A percentile compares a stretch with the other conserved stretches of the same genome.
Evolutionary conservation across 2,113 vertebrate species (phyloP).

Genomic region (Sander vitreus): DNA sequence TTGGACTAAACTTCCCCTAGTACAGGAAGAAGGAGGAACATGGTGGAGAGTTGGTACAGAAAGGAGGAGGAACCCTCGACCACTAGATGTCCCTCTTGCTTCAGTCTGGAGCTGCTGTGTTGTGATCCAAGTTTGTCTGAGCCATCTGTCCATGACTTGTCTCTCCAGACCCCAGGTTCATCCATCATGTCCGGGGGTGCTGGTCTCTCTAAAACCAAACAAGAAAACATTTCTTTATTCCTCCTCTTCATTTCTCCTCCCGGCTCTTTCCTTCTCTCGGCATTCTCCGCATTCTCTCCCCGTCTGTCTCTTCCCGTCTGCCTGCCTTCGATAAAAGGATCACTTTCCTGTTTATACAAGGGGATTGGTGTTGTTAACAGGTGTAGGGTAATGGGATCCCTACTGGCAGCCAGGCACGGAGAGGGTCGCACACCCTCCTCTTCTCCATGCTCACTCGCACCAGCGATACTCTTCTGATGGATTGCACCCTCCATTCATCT

Average conservation of each 20-base stretch:
- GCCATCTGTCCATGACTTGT: constrained; percentile 76
- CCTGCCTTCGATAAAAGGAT: constrained; percentile 76
- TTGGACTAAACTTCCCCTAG: neutral
- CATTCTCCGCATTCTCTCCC: constrained; percentile 45
- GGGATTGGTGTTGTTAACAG: constrained; percentile 87
- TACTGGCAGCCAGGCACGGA: constrained; percentile 76
- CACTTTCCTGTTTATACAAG: constrained; percentile 87
- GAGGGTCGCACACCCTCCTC: constrained; percentile 69
- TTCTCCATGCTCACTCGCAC: constrained; percentile 63
- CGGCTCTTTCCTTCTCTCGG: too few relatives aligned
- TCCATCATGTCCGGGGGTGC: constrained; percentile 83
- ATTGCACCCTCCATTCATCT: constrained; percentile 90
- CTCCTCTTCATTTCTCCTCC: constrained; percentile 47
- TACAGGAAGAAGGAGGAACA: neutral
- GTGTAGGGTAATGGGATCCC: constrained; percentile 87
- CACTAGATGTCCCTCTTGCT: constrained; percentile 90
- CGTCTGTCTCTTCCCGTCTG: constrained; percentile 49
- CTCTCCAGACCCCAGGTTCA: constrained; percentile 77
- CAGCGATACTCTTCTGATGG: constrained; percentile 82
- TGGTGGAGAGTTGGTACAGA: neutral
- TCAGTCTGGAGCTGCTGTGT: constrained; percentile 62
- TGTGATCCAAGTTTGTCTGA: constrained; percentile 41
- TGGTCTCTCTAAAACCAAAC: constrained; percentile 80
- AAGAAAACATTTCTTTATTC: constrained; percentile 79
- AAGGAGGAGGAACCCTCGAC: constrained; percentile 24